Evolutionary conservation across 2,888 invertebrate genomes (phyloP).

Genomic region (Hypercompe scribonia): DNA sequence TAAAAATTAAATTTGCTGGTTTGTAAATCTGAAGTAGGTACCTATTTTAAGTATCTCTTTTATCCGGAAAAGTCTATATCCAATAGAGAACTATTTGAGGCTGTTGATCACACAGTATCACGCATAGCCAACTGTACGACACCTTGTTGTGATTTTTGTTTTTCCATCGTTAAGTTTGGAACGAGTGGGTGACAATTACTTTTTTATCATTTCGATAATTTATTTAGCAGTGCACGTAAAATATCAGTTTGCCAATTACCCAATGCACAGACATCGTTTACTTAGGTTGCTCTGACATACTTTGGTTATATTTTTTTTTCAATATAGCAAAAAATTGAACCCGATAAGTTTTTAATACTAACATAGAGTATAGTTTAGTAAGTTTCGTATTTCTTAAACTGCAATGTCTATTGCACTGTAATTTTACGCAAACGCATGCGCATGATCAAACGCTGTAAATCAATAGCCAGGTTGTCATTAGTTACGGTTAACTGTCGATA

Average conservation of each 20-base stretch:
- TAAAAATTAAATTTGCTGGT: no score
- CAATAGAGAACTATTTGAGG: no score
- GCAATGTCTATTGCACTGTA: slow-evolving; percentile 18
- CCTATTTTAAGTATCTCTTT: no score
- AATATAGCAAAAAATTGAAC: not conserved
- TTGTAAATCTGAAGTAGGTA: no score
- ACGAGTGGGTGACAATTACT: no score
- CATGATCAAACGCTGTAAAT: slow-evolving; percentile 40
- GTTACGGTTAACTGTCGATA: not conserved
- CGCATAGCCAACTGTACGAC: no score
- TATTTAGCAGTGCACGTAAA: not conserved
- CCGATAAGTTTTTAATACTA: not conserved
- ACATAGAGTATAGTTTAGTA: slow-evolving; percentile 6
- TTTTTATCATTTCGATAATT: no score
- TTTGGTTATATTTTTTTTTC: not conserved
- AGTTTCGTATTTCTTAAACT: slow-evolving; percentile 11
- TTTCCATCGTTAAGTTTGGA: no score
- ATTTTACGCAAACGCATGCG: slow-evolving; percentile 32
- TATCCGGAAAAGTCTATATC: no score
- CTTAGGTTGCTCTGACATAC: no score
- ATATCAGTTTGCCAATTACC: not conserved
- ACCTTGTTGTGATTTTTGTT: no score
- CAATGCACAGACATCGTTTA: not conserved
- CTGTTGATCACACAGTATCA: no score
- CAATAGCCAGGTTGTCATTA: slow-evolving; percentile 24